A percentile compares a stretch with the other conserved stretches of the same genome.
These are phyloP conservation scores for Apistogramma diplotaenia DNA, from an alignment of 2,113 vertebrate genomes.

Conservation along the genomic window DNA sequence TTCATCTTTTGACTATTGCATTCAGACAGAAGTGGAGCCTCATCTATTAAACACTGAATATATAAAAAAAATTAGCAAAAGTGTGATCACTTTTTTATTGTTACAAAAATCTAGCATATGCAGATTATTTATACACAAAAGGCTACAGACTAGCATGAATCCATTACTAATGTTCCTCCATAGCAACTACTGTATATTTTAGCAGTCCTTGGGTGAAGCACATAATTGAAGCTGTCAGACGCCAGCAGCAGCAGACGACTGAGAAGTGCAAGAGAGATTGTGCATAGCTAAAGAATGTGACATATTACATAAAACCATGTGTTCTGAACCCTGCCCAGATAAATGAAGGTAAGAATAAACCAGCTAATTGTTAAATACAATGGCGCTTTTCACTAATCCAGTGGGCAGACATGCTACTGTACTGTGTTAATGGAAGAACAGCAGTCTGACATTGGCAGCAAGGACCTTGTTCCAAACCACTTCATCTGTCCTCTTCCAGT, in stretches of 20 bases:
- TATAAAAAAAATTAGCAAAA: not conserved
- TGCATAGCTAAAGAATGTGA: slow-evolving; percentile 57
- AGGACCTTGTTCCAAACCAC: slow-evolving; percentile 63
- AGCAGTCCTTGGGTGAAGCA: slow-evolving; percentile 17
- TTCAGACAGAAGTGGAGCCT: too few relatives aligned
- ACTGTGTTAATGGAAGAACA: slow-evolving; percentile 65
- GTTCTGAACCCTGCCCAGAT: slow-evolving; percentile 48
- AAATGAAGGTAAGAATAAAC: slow-evolving; percentile 65
- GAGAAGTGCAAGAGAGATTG: slow-evolving; percentile 16
- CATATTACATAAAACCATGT: slow-evolving; percentile 59
- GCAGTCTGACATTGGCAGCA: slow-evolving; percentile 61
- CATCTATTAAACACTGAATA: not conserved
- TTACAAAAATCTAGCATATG: not conserved
- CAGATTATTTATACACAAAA: not conserved
- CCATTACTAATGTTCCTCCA: slow-evolving; percentile 22
- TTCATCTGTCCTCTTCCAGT: slow-evolving; percentile 66
- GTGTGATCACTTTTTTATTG: not conserved
- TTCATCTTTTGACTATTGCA: not conserved
- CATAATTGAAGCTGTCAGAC: slow-evolving; percentile 33
- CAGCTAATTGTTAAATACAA: slow-evolving; percentile 71
- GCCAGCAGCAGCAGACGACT: slow-evolving; percentile 18
- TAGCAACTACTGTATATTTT: slow-evolving; percentile 21
- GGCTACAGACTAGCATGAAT: not conserved
- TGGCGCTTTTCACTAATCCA: slow-evolving; percentile 66
- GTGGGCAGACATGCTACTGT: slow-evolving; percentile 61